Conservation (phyloP, 2,888 invertebrate species). For the Eustalomyia histrio region DNA sequence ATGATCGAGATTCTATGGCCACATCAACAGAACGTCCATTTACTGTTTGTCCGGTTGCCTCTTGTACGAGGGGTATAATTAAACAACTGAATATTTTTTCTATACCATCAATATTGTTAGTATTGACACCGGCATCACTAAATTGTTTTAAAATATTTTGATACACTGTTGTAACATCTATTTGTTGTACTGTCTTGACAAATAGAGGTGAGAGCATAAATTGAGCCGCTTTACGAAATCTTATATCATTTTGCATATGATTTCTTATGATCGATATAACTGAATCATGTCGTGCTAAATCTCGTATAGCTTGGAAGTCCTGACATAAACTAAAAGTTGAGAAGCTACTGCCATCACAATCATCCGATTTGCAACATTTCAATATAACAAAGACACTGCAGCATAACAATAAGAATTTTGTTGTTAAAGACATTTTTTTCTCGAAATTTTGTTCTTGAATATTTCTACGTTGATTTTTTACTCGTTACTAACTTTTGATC, state of each 20-base stretch:
- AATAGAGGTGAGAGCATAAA: constrained; percentile 15
- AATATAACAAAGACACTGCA: background rate
- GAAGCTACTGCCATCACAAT: background rate
- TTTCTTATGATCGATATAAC: background rate
- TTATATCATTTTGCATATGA: constrained; percentile 27
- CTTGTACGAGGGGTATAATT: constrained; percentile 4
- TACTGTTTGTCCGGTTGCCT: background rate
- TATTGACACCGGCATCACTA: constrained; percentile 18
- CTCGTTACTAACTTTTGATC: background rate
- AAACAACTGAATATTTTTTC: constrained; percentile 40
- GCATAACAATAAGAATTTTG: background rate
- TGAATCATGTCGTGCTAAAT: constrained; percentile 7
- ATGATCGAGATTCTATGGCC: background rate
- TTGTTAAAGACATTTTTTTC: constrained; percentile 12
- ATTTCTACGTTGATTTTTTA: background rate
- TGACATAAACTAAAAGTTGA: constrained; percentile 16
- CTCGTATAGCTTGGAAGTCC: constrained; percentile 28
- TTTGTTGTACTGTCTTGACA: background rate
- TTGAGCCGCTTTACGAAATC: constrained; percentile 34
- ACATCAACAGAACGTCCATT: background rate
- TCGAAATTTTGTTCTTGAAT: background rate
- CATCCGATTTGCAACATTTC: background rate
- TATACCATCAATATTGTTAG: constrained; percentile 27
- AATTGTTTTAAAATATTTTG: background rate
- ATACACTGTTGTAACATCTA: constrained; percentile 16